These are phyloP conservation scores for Sycophaga agraensis DNA, from an alignment of 1,140 invertebrate species.

Conservation along the genomic window DNA sequence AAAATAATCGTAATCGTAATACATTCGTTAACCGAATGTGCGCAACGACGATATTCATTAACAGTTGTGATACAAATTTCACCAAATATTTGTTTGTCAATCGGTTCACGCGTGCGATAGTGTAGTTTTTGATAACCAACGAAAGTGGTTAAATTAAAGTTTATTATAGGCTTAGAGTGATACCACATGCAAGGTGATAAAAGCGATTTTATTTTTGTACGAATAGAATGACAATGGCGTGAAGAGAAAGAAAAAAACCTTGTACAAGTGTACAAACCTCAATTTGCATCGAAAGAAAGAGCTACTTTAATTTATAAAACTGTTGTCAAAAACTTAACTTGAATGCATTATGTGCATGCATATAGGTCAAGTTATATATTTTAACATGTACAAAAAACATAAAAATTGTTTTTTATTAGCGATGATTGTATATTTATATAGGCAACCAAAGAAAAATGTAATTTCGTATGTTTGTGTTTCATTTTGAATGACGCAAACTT, in stretches of 20 bases:
- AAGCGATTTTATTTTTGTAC: slow-evolving; percentile 38
- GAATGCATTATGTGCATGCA: slow-evolving; percentile 23
- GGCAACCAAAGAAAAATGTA: slow-evolving; percentile 40
- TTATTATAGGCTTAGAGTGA: slow-evolving; percentile 26
- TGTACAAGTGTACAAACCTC: slow-evolving; percentile 12
- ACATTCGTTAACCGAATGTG: neutral
- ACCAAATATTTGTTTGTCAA: slow-evolving; percentile 23
- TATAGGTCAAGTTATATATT: slow-evolving; percentile 33
- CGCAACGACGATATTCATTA: neutral
- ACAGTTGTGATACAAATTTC: slow-evolving; percentile 32
- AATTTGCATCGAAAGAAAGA: slow-evolving; percentile 2
- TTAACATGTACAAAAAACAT: slow-evolving; percentile 34
- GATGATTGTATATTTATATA: slow-evolving; percentile 36
- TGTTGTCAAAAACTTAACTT: slow-evolving; percentile 21
- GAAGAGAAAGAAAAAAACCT: slow-evolving; percentile 22
- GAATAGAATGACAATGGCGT: slow-evolving; percentile 20
- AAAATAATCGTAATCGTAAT: no score
- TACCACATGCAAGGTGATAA: slow-evolving; percentile 4
- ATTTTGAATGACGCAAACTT: slow-evolving; percentile 34
- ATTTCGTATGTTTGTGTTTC: slow-evolving; percentile 40
- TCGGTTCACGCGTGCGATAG: slow-evolving; percentile 14
- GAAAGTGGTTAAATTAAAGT: slow-evolving; percentile 26
- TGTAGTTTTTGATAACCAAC: slow-evolving; percentile 19
- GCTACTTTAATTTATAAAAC: slow-evolving; percentile 17
- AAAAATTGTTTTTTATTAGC: slow-evolving; percentile 41